Base-by-base conservation (phyloP, 2,888 invertebrate species). In the Octonoba sinensis region DNA sequence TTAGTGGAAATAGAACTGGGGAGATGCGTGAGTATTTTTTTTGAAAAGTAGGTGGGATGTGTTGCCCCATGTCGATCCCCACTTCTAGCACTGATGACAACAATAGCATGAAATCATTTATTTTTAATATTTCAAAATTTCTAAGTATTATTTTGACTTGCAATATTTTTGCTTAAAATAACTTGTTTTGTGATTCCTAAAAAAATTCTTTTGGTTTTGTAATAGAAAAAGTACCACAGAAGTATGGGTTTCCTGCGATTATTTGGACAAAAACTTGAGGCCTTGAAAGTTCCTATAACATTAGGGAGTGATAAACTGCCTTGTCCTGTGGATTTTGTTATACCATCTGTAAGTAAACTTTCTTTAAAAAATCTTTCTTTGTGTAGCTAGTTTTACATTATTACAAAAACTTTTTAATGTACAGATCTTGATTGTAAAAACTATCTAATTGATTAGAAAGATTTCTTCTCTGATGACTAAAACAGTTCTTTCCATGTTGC, bases 331-430 rank as follows among this genome's bases (percentile, higher is more conserved):
- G 86, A 87, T 69, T 67, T 84, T 4, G 86, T 87, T 47, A 75
- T 86, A 59, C 86, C 87, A 13, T 87, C 88, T 20, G 88, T 88
- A 83, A 85, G 87, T 86, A 20, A 16, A 22, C 65, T 59, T 16
- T 49, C 3, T 60, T 18, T 22, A 60, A 22, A 44, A 59, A 16
- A n/a, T 60, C 13, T 22, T 57, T 57, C 18, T 57, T 22, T n/a
- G 8, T 16, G 36, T 27, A 27, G 11, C 12, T 36, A 22, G 59
- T 59, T 59, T n/a, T 16, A 8, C n/a, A 11, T 51, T 51, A n/a
- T 54, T 8, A 16, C 44, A 12, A 13, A 18, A 1, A 15, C 11
- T 18, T 57, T 44, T 69, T 57, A 18, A 6, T 36, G 36, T 36
- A 36, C 36, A 6, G 11, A 36, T n/a, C 3, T 36, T 8, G 4